A percentile compares a stretch with the other conserved stretches of the same genome.
phyloP scores from a whole-genome alignment of 1,140 invertebrate species.

The Plutomurus gul region DNA sequence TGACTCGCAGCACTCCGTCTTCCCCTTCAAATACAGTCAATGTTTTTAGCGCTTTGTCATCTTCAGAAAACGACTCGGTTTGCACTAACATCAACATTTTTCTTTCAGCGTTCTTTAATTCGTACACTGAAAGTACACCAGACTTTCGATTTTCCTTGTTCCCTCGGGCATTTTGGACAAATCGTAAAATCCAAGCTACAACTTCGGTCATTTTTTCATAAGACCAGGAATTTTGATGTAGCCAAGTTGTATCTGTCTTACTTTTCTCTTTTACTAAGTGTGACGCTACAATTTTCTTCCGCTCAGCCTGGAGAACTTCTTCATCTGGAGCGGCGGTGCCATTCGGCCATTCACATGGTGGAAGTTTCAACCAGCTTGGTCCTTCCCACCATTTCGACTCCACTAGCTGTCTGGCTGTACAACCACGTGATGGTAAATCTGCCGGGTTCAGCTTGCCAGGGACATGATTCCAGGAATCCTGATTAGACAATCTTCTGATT shows the following conservation, averaged over 20 bases:
- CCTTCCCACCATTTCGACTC: not conserved
- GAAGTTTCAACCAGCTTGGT: not conserved
- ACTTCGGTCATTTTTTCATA: not conserved
- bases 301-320: not conserved
- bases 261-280: not conserved
- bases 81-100: conserved; percentile 10
- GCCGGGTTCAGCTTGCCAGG: not conserved
- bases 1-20: not conserved
- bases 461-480: conserved; percentile 39
- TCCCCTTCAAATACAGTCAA: not conserved
- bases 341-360: not conserved
- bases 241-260: not conserved
- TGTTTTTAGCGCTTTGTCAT: not conserved
- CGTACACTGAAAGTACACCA: not conserved
- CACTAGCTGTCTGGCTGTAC: not conserved
- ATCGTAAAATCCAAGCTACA: not conserved
- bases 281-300: not conserved
- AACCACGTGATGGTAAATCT: not conserved
- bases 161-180: not conserved
- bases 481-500: conserved; percentile 33
- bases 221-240: not conserved
- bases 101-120: not conserved
- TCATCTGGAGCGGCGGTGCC: not conserved
- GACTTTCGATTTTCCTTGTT: no score
- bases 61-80: not conserved